phyloP scores from a whole-genome alignment of 2,888 invertebrate genomes.

The Rhimphoctona megacephalus region DNA sequence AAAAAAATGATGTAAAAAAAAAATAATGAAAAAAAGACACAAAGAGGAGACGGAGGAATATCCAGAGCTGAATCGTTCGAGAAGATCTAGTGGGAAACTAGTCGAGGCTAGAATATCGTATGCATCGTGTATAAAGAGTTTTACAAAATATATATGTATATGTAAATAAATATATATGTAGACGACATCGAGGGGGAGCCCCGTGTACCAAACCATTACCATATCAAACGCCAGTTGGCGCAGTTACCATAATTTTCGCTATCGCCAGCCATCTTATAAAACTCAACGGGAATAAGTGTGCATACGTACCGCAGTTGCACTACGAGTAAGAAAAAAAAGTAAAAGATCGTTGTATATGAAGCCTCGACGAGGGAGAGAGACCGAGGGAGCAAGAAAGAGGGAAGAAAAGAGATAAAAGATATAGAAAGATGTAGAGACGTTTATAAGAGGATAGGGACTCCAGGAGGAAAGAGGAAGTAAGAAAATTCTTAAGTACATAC shows the following conservation, averaged over 20 bases:
- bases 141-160: not conserved
- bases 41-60: conserved; percentile 17
- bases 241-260: conserved; percentile 72
- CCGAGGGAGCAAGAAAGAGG: conserved; percentile 12
- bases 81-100: conserved; percentile 61
- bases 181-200: conserved; percentile 27
- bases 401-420: conserved; percentile 39
- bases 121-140: conserved; percentile 15
- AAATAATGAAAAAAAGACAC: conserved; percentile 3
- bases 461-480: conserved; percentile 5
- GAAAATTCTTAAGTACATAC: conserved; percentile 45
- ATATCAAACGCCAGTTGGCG: conserved; percentile 70
- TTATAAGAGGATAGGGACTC: conserved; percentile 13
- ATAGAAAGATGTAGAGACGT: conserved; percentile 46
- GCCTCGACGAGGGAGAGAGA: conserved; percentile 8
- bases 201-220: conserved; percentile 69
- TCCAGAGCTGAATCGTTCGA: conserved; percentile 55
- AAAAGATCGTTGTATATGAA: conserved; percentile 18
- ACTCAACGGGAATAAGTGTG: conserved; percentile 64
- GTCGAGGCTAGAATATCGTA: conserved; percentile 51
- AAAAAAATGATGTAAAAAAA: not conserved
- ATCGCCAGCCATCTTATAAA: conserved; percentile 70
- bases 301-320: conserved; percentile 44
- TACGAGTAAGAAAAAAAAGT: conserved; percentile 28
- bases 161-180: conserved; percentile 10